Percentiles rank a stretch among this genome's conserved stretches.
These are phyloP conservation scores for Nasonovia ribisnigri DNA, from an alignment of 2,888 invertebrate species.

Conservation along the genomic window DNA sequence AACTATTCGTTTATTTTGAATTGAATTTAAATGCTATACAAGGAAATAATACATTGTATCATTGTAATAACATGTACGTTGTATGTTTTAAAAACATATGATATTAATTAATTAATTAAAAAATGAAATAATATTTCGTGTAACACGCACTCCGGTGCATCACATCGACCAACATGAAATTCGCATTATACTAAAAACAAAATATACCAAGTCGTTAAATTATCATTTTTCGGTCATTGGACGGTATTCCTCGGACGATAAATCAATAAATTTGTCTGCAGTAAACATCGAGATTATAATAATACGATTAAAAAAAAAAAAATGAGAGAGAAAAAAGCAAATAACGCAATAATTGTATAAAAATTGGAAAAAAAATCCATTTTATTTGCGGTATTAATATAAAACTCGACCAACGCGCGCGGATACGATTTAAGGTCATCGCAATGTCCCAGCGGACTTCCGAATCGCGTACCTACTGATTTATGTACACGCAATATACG, in stretches of 20 bases:
- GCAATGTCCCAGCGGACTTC: constrained; percentile 48
- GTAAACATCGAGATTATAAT: constrained; percentile 6
- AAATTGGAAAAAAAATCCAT: constrained; percentile 33
- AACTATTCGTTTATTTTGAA: not conserved
- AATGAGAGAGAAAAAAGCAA: not conserved
- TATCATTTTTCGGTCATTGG: not conserved
- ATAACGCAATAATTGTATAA: constrained; percentile 38
- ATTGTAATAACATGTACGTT: not conserved
- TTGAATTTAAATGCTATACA: not conserved
- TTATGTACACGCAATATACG: constrained; percentile 47
- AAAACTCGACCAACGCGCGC: constrained; percentile 24
- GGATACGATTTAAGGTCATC: constrained; percentile 51
- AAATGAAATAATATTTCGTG: not conserved
- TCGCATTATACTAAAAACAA: not conserved
- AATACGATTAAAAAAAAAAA: constrained; percentile 10
- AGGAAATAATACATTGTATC: not conserved
- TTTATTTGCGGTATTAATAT: constrained; percentile 40
- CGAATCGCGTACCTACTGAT: constrained; percentile 48
- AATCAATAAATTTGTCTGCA: constrained; percentile 8
- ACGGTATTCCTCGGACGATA: not conserved
- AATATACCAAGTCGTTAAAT: not conserved
- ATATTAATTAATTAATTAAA: not conserved
- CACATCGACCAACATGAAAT: not conserved
- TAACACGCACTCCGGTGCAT: not conserved
- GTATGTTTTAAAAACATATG: not conserved